These are phyloP conservation scores for Okapia johnstoni DNA, from an alignment of 2,113 vertebrate species.

Conservation along the genomic window DNA sequence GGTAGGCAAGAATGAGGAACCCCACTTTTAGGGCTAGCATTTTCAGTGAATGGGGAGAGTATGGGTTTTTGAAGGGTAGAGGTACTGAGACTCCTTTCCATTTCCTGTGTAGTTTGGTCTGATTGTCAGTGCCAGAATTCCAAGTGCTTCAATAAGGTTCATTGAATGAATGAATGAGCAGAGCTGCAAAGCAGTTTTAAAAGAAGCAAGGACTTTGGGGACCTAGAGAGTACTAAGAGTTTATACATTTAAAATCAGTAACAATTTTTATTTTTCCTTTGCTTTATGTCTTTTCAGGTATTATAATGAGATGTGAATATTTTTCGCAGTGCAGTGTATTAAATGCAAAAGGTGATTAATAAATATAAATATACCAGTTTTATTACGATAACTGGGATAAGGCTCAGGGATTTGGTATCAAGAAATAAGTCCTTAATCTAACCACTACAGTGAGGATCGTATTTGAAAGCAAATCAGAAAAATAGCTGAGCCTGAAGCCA, in stretches of 20 bases:
- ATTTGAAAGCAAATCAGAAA: conserved; percentile 27
- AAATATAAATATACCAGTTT: neutral
- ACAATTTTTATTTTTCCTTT: neutral
- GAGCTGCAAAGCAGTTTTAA: neutral
- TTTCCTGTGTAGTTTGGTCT: neutral
- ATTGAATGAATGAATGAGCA: neutral
- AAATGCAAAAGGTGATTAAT: neutral
- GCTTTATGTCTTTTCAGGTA: neutral
- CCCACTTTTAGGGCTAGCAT: rapidly evolving
- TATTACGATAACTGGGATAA: neutral
- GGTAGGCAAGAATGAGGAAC: neutral
- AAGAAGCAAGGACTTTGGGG: neutral
- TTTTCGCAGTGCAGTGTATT: neutral
- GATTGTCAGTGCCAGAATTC: neutral
- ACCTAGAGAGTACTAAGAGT: neutral
- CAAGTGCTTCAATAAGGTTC: neutral
- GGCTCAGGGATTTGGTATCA: neutral
- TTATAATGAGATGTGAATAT: neutral
- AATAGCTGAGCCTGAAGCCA: neutral
- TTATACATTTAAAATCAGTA: neutral
- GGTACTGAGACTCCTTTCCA: neutral
- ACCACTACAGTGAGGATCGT: neutral
- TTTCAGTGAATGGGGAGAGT: neutral
- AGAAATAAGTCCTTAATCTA: neutral
- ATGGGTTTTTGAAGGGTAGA: neutral